A percentile compares a stretch with the other conserved stretches of the same genome.
Evolutionary conservation across 2,888 invertebrate genomes (phyloP).

Genomic region (Asteroscopus sphinx): DNA sequence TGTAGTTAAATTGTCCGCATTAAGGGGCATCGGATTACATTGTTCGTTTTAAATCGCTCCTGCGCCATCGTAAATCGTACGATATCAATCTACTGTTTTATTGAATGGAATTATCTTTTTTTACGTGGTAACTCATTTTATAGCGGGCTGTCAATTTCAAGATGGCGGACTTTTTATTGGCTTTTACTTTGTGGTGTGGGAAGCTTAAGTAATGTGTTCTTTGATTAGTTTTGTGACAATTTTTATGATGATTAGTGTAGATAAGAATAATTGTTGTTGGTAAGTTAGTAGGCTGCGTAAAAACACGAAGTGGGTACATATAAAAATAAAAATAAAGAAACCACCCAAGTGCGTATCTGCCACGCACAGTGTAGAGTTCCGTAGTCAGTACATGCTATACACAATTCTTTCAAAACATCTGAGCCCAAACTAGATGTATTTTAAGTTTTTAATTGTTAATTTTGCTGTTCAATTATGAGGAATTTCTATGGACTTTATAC

Average conservation of each 20-base stretch:
- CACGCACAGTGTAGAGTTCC: too few species aligned
- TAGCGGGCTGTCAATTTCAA: slow-evolving; percentile 45
- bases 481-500: too few species aligned
- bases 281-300: neutral
- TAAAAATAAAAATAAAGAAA: too few species aligned
- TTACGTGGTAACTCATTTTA: slow-evolving; percentile 54
- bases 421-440: too few species aligned
- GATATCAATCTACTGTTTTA: slow-evolving; percentile 65
- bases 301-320: too few species aligned
- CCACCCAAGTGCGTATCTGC: too few species aligned
- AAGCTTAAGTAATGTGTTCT: slow-evolving; percentile 7
- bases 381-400: too few species aligned
- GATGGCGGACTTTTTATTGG: slow-evolving; percentile 40
- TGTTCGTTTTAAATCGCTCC: slow-evolving; percentile 43
- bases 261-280: neutral
- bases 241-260: slow-evolving; percentile 11
- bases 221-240: slow-evolving; percentile 12
- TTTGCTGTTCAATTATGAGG: too few species aligned
- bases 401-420: too few species aligned
- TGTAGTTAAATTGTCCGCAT: slow-evolving; percentile 54
- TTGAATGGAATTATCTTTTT: slow-evolving; percentile 60
- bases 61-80: slow-evolving; percentile 54
- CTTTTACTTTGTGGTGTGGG: slow-evolving; percentile 37
- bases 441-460: too few species aligned
- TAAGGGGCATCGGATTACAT: slow-evolving; percentile 48